A percentile compares a stretch with the other conserved stretches of the same genome.
phyloP scores from a whole-genome alignment of 2,888 invertebrate species.

The Xylota segnis region DNA sequence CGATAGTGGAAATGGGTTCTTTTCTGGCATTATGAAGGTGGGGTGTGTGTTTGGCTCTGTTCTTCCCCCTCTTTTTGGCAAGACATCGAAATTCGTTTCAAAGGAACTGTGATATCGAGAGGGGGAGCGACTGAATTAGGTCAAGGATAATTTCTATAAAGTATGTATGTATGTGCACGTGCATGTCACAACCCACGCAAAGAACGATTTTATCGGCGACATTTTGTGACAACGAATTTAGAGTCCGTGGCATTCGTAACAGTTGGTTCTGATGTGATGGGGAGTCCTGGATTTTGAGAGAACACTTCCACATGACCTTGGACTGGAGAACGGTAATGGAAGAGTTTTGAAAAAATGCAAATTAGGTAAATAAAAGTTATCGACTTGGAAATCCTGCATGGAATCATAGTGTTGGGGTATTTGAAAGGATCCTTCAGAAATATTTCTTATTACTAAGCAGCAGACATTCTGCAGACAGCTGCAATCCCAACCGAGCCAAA shows the following conservation, averaged over 20 bases:
- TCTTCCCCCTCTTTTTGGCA: slow-evolving; percentile 15
- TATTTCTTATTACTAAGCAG: too few species aligned
- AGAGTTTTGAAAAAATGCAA: neutral
- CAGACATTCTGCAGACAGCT: too few species aligned
- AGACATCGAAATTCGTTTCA: slow-evolving; percentile 5
- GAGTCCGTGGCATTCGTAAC: neutral
- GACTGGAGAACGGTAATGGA: neutral
- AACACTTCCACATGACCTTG: slow-evolving; percentile 10
- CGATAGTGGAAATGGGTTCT: slow-evolving; percentile 5
- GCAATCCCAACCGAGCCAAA: too few species aligned
- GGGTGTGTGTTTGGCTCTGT: neutral
- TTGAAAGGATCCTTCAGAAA: too few species aligned
- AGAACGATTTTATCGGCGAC: slow-evolving; percentile 14
- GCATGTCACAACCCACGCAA: neutral
- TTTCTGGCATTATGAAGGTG: slow-evolving; percentile 3
- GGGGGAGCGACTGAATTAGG: slow-evolving; percentile 34
- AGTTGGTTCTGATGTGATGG: neutral
- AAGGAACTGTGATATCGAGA: neutral
- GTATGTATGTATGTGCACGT: neutral
- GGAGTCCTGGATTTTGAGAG: neutral
- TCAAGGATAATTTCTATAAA: slow-evolving; percentile 62
- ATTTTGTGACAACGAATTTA: slow-evolving; percentile 5
- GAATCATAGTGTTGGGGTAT: too few species aligned
- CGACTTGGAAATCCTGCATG: neutral
- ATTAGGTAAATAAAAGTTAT: neutral